Conservation (phyloP, 2,113 vertebrate species). For the Cynoglossus semilaevis region DNA sequence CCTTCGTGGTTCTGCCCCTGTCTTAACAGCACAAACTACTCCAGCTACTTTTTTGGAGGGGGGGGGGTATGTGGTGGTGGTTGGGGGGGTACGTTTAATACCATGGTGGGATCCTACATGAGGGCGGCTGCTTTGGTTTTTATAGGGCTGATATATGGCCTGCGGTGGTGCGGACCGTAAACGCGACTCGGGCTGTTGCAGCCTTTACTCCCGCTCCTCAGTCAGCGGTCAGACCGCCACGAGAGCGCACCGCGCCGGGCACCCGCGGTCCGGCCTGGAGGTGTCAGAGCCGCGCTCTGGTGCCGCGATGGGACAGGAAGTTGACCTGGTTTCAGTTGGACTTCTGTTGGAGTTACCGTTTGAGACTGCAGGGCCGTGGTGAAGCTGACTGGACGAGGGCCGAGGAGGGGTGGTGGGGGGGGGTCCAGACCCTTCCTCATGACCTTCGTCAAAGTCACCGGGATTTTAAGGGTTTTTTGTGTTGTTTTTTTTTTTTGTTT, state of each 20-base stretch:
- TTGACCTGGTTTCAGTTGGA: not conserved
- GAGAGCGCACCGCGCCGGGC: slow-evolving; percentile 34
- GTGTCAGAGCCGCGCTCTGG: too few species aligned
- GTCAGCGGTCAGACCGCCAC: slow-evolving; percentile 33
- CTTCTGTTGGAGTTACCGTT: not conserved
- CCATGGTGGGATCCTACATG: slow-evolving; percentile 81
- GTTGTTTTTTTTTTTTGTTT: too few species aligned
- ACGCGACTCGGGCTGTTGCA: slow-evolving; percentile 46
- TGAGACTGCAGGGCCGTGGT: not conserved
- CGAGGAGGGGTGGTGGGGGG: not conserved
- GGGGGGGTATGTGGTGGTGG: not conserved
- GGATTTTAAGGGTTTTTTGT: slow-evolving; percentile 43
- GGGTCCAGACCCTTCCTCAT: slow-evolving; percentile 33
- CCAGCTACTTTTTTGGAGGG: slow-evolving; percentile 68
- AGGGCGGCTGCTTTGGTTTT: slow-evolving; percentile 80
- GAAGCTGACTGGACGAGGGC: not conserved
- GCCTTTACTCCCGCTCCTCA: slow-evolving; percentile 40
- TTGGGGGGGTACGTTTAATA: slow-evolving; percentile 72
- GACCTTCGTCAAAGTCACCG: slow-evolving; percentile 48
- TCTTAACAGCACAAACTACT: slow-evolving; percentile 75
- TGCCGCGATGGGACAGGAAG: not conserved
- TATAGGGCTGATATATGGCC: slow-evolving; percentile 85
- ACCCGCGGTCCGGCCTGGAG: not conserved
- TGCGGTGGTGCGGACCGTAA: slow-evolving; percentile 71
- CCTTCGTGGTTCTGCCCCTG: slow-evolving; percentile 57